Percentiles rank a stretch among this genome's conserved stretches.
Conservation (phyloP, 2,888 invertebrate species). For the Polydesmus complanatus region DNA sequence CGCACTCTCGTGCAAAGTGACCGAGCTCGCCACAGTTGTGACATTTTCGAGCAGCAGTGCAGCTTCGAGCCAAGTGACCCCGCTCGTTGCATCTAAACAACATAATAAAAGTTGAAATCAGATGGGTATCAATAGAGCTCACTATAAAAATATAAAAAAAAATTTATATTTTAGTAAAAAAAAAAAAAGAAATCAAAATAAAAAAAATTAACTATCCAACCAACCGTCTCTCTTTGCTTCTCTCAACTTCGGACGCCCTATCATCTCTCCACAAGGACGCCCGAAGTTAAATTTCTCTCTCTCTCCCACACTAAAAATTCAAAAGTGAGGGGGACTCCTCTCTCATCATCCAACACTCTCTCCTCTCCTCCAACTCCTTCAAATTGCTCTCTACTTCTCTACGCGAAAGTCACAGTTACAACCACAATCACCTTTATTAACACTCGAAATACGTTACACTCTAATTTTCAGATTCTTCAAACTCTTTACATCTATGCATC, state of each 20-base stretch:
- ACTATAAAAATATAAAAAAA: constrained; percentile 10
- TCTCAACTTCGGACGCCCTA: background rate
- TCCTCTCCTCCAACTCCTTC: background rate
- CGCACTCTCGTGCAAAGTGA: constrained; percentile 33
- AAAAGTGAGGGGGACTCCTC: background rate
- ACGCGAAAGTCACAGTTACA: background rate
- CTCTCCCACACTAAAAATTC: background rate
- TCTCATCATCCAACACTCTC: background rate
- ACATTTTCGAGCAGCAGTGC: constrained; percentile 35
- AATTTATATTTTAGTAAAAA: background rate
- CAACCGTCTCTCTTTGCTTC: background rate
- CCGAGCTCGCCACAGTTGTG: constrained; percentile 36
- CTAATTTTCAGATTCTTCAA: background rate
- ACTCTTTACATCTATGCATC: background rate
- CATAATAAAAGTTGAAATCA: background rate
- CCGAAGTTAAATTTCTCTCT: background rate
- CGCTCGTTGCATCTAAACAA: constrained; percentile 32
- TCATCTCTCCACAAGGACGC: background rate
- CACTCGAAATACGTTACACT: background rate
- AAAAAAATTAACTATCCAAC: background rate
- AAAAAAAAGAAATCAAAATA: constrained; percentile 4
- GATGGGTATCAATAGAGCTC: background rate
- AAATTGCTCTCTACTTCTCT: background rate
- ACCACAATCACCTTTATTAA: background rate
- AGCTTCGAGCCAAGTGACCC: constrained; percentile 35